phyloP scores from a whole-genome alignment of 2,888 invertebrate species.

The Thecocarcelia acutangulata region DNA sequence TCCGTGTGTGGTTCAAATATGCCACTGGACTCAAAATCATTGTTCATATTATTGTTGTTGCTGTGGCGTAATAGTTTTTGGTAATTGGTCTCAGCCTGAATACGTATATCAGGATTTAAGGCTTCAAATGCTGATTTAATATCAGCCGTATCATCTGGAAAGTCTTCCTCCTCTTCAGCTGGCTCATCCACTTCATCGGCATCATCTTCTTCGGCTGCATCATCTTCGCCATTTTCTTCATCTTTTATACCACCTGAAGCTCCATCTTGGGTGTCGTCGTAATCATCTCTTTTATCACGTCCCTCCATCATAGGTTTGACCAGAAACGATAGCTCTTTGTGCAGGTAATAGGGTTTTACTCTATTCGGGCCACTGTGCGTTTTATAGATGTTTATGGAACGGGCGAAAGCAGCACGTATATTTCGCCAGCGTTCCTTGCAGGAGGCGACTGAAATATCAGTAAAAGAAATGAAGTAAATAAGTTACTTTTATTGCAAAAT shows the following conservation, averaged over 20 bases:
- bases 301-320: constrained; percentile 74
- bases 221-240: constrained; percentile 55
- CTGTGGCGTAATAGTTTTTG: constrained; percentile 48
- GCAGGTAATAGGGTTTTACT: constrained; percentile 77
- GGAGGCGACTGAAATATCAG: constrained; percentile 70
- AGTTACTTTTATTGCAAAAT: too few relatives aligned
- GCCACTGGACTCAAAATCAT: constrained; percentile 70
- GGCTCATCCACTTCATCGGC: constrained; percentile 66
- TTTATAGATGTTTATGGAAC: constrained; percentile 74
- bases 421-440: constrained; percentile 75
- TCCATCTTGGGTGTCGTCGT: constrained; percentile 63
- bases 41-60: constrained; percentile 39
- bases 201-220: constrained; percentile 25
- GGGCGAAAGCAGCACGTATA: constrained; percentile 73
- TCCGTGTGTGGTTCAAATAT: constrained; percentile 63
- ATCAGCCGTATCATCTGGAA: constrained; percentile 50
- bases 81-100: constrained; percentile 47
- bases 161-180: constrained; percentile 57
- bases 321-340: constrained; percentile 75
- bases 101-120: constrained; percentile 61
- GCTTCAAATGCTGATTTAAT: constrained; percentile 65
- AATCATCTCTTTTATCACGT: constrained; percentile 68
- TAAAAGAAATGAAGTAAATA: not conserved
- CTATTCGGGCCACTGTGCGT: constrained; percentile 74
- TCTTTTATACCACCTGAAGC: constrained; percentile 11